Evolutionary conservation across 2,888 invertebrate species (phyloP), one percentile per base, ranked within the genome.

Genomic region (Glaucopsyche alexis): DNA sequence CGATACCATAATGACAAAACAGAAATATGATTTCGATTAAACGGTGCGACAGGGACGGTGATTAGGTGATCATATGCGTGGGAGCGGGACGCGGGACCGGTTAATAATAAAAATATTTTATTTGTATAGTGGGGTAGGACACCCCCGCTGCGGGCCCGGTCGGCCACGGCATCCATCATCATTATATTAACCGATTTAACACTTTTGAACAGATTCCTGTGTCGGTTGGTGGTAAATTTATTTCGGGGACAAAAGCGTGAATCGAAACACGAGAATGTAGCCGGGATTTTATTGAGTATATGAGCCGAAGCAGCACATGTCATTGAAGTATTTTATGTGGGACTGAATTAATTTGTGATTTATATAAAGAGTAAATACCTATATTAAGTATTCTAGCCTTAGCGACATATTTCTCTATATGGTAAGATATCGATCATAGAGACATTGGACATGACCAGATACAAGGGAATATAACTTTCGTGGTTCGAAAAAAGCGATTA

Each of bases 21-120:
- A 92, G 92, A 93, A 93, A 93, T 92, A 91, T 92, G 88, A 91
- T 93, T 91, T 91, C 92, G 93, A 93, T 92, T 91, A 90, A 90
- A 90, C 82, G 79, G 89, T 84, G 87, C 76, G 87, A 91, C 83
- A 79, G 86, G 81, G 86, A 87, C 80, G 81, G 76, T 75, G 77
- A 80, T 86, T 87, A 81, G 79, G 82, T 77, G 77, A 79, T 77
- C 75, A 77, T 75, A 81, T 82, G 81, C 79, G 89, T 83, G 86
- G 78, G 87, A 91, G 81, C 81, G 84, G 83, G 90, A 91, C 79
- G 80, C 83, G 79, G 81, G 82, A 81, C 82, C 87, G 80, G 91
- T 91, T 92, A 93, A 91, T 92, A 93, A 92, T 92, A 93, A 92
- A 90, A 92, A 88, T 90, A 90, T 87, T 91, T 91, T 92, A 93